Base-by-base conservation (phyloP, 2,888 invertebrate species). In the Diplolepis rosae region DNA sequence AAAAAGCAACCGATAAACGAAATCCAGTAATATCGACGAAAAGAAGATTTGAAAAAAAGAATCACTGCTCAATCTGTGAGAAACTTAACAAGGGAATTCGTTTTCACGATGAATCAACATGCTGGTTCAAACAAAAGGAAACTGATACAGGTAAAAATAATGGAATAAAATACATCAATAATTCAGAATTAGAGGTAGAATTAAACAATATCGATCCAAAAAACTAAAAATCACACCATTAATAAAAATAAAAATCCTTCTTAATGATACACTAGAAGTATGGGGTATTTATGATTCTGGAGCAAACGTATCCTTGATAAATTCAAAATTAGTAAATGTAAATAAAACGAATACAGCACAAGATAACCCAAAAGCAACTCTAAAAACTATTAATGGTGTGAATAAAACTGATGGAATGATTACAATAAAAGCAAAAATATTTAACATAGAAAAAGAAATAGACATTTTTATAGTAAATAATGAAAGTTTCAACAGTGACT, bases 371-470 rank as follows among this genome's bases (percentile, higher is more conserved):
- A n/a, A n/a, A n/a, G n/a, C n/a, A n/a, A n/a, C n/a, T 54, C 71
- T 80, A 32, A 72, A 69, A 71, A 75, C 80, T 28, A 65, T 80
- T 68, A 81, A 76, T 80, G 80, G 80, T 81, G 79, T 75, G n/a
- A n/a, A n/a, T n/a, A n/a, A n/a, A n/a, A n/a, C n/a, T n/a, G 56
- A 70, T 24, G 65, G 48, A 56, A 79, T 79, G 61, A 61, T 77
- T 70, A 79, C 78, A 76, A 78, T 80, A 6, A 74, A 77, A 39
- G 65, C 80, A 42, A 79, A 30, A 30, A 30, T 3, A 4, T 30
- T 30, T 30, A n/a, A n/a, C n/a, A n/a, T n/a, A n/a, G n/a, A n/a
- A n/a, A n/a, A n/a, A n/a, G n/a, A n/a, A n/a, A n/a, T n/a, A n/a
- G n/a, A n/a, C n/a, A n/a, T n/a, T n/a, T n/a, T n/a, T n/a, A n/a